A percentile compares a stretch with the other conserved stretches of the same genome.
These are phyloP conservation scores for Nilaparvata lugens DNA, from an alignment of 1,140 invertebrate species.

Conservation along the genomic window DNA sequence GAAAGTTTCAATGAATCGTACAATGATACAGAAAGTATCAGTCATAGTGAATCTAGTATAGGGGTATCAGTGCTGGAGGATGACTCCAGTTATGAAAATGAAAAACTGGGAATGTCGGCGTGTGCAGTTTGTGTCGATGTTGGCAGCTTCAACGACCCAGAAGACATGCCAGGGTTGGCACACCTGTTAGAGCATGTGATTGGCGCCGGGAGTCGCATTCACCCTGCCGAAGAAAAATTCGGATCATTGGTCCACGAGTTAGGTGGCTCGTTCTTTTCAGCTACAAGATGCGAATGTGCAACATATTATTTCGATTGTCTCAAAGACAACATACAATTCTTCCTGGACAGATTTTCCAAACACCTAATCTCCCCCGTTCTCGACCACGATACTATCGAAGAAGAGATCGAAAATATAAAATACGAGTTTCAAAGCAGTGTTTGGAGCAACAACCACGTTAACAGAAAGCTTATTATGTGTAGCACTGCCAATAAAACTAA, in stretches of 20 bases:
- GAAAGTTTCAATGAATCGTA: conserved; percentile 51
- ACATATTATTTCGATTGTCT: conserved; percentile 83
- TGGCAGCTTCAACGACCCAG: conserved; percentile 45
- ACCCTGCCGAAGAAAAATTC: conserved; percentile 44
- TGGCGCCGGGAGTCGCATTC: conserved; percentile 55
- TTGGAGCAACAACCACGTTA: conserved; percentile 54
- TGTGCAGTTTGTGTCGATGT: conserved; percentile 59
- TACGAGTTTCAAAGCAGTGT: conserved; percentile 75
- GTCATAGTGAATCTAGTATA: conserved; percentile 16
- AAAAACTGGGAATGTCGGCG: conserved; percentile 46
- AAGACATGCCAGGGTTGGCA: conserved; percentile 73
- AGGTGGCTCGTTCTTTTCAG: conserved; percentile 42
- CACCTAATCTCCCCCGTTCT: conserved; percentile 85
- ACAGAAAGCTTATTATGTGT: conserved; percentile 60
- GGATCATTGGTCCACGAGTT: conserved; percentile 39
- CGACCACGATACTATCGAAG: conserved; percentile 71
- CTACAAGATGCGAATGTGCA: conserved; percentile 68
- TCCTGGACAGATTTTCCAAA: conserved; percentile 80
- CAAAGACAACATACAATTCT: conserved; percentile 59
- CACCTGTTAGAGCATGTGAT: conserved; percentile 97
- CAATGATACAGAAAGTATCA: conserved; percentile 47
- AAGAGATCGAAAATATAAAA: conserved; percentile 87
- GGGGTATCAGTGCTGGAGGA: no score
- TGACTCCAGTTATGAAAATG: neutral
- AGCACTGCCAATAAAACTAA: conserved; percentile 41